These are phyloP conservation scores for Ammodytes marinus DNA, from an alignment of 2,113 vertebrate species.

Conservation along the genomic window DNA sequence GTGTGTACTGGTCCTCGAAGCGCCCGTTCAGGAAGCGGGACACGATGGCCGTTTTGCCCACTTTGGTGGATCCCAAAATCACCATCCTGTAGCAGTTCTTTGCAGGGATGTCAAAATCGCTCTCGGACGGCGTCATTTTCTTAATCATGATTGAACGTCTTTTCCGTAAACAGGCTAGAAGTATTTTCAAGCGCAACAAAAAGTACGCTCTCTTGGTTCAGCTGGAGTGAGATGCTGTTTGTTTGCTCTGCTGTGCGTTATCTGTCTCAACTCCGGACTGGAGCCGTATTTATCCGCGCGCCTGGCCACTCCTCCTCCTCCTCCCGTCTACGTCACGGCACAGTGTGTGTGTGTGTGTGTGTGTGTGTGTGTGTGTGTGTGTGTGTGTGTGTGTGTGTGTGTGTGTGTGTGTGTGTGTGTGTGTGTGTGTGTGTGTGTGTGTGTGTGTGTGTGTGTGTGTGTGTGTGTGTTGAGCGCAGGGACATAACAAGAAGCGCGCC, in stretches of 20 bases:
- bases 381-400: no score
- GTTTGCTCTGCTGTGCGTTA: constrained; percentile 6
- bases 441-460: no score
- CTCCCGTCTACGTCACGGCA: constrained; percentile 66
- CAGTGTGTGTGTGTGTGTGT: no score
- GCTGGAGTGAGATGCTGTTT: rapidly evolving
- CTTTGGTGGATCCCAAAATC: constrained; percentile 97
- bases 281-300: constrained; percentile 48
- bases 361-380: no score
- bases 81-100: constrained; percentile 99
- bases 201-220: rapidly evolving
- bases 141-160: constrained; percentile 90
- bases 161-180: constrained; percentile 15
- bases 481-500: constrained; percentile 30
- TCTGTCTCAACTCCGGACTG: constrained; percentile 20
- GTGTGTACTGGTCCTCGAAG: constrained; percentile 97
- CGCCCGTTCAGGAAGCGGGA: constrained; percentile 95
- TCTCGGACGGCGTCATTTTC: constrained; percentile 93
- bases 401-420: no score
- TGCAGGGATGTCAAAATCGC: constrained; percentile 92
- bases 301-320: constrained; percentile 54
- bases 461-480: background rate
- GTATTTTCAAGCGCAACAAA: no score
- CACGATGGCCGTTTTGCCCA: constrained; percentile 98
- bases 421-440: no score